Percentiles rank a stretch among this genome's conserved stretches.
Conservation (phyloP, 2,113 vertebrate species). For the Chiloscyllium plagiosum region DNA sequence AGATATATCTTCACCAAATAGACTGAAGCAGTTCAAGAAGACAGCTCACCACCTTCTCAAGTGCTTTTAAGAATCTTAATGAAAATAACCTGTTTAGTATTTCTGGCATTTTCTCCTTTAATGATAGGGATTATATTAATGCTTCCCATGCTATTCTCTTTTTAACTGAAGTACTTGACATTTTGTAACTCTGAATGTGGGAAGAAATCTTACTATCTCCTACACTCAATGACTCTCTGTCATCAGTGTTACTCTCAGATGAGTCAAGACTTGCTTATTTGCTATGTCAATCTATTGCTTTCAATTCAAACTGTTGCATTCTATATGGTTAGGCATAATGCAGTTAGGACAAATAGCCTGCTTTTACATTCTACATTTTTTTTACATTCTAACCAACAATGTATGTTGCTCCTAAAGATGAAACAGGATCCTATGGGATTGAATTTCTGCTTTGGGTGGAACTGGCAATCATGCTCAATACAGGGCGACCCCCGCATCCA, state of each 20-base stretch:
- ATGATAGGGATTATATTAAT: not conserved
- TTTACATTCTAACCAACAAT: not conserved
- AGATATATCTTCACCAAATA: no score
- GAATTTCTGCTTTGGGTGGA: no score
- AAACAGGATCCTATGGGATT: not conserved
- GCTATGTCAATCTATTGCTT: not conserved
- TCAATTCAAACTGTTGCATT: not conserved
- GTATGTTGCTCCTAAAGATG: not conserved
- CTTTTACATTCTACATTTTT: no score
- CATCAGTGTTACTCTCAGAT: not conserved
- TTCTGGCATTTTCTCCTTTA: no score
- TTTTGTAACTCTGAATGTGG: not conserved
- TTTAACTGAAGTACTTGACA: not conserved
- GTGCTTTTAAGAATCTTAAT: no score
- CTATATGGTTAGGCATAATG: no score
- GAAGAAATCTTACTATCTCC: not conserved
- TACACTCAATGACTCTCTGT: not conserved
- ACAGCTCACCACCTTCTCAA: no score
- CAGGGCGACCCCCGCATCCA: no score
- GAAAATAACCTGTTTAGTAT: no score
- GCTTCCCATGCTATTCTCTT: not conserved
- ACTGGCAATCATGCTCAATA: no score
- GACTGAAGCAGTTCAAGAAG: no score
- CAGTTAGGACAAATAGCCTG: no score
- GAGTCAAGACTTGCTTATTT: not conserved